Conservation (phyloP, 2,888 invertebrate genomes). For the Aphidius colemani region DNA sequence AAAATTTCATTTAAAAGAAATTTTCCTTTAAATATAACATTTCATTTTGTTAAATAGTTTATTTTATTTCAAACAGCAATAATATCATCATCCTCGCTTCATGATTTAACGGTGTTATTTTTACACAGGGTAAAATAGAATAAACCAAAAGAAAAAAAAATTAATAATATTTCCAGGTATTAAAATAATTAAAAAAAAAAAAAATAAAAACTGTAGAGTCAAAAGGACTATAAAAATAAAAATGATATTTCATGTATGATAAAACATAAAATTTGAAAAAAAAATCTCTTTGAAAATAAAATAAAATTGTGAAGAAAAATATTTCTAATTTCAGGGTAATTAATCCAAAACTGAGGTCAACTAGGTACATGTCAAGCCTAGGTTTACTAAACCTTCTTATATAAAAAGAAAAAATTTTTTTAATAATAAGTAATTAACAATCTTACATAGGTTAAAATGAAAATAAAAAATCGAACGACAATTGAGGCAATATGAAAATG, state of each 20-base stretch:
- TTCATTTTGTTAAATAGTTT: neutral
- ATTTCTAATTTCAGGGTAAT: slow-evolving; percentile 58
- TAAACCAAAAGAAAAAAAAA: slow-evolving; percentile 17
- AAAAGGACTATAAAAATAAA: slow-evolving; percentile 33
- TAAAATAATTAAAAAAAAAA: slow-evolving; percentile 25
- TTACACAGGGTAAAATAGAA: slow-evolving; percentile 56
- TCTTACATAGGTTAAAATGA: too few species aligned
- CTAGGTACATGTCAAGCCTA: slow-evolving; percentile 33
- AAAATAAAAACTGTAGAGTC: slow-evolving; percentile 42
- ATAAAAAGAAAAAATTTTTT: slow-evolving; percentile 28
- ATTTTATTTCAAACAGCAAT: too few species aligned
- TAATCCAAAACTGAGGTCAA: slow-evolving; percentile 51
- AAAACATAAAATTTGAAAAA: slow-evolving; percentile 33
- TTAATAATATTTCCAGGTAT: too few species aligned
- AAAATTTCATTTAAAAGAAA: neutral
- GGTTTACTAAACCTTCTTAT: slow-evolving; percentile 27
- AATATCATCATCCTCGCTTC: slow-evolving; percentile 23
- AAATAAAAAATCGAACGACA: too few species aligned
- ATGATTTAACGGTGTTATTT: slow-evolving; percentile 21
- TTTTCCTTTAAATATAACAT: neutral
- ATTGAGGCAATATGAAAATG: too few species aligned
- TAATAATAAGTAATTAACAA: slow-evolving; percentile 29
- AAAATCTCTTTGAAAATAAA: slow-evolving; percentile 8
- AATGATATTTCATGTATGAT: slow-evolving; percentile 48
- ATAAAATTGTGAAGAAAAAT: slow-evolving; percentile 16